Conservation (phyloP, 2,113 vertebrate genomes). For the Micronycteris hirsuta region DNA sequence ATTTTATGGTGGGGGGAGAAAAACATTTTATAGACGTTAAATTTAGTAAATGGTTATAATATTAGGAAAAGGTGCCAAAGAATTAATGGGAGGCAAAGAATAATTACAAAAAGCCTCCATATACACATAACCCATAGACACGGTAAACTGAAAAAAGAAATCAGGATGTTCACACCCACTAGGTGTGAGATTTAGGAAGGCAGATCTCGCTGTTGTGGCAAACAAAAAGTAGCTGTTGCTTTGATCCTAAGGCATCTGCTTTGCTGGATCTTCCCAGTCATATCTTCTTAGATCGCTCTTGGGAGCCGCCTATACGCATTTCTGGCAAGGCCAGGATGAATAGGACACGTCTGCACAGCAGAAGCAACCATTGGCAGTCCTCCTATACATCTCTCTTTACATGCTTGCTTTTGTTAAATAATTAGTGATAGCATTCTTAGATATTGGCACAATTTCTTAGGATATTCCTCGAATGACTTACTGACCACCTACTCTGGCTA, state of each 20-base stretch:
- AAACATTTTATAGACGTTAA: slow-evolving; percentile 25
- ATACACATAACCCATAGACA: neutral
- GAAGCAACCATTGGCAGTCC: too few relatives aligned
- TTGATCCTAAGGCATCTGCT: slow-evolving; percentile 22
- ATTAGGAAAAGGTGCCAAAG: neutral
- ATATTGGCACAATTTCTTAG: too few relatives aligned
- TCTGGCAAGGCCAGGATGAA: too few relatives aligned
- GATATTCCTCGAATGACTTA: too few relatives aligned
- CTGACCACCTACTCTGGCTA: too few relatives aligned
- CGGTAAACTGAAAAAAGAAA: neutral
- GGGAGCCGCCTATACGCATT: too few relatives aligned
- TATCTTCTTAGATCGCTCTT: neutral
- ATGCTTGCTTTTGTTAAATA: too few relatives aligned
- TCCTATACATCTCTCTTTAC: too few relatives aligned
- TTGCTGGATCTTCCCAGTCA: neutral
- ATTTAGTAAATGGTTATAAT: slow-evolving; percentile 12
- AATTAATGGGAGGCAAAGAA: neutral
- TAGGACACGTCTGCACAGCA: too few relatives aligned
- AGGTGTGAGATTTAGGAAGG: neutral
- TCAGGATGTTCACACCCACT: neutral
- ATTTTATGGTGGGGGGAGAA: neutral
- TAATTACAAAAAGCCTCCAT: neutral
- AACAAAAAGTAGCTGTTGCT: neutral
- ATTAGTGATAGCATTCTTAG: too few relatives aligned
- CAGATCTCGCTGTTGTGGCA: neutral